Conservation (phyloP, 2,113 vertebrate genomes). For the Pristiophorus japonicus region DNA sequence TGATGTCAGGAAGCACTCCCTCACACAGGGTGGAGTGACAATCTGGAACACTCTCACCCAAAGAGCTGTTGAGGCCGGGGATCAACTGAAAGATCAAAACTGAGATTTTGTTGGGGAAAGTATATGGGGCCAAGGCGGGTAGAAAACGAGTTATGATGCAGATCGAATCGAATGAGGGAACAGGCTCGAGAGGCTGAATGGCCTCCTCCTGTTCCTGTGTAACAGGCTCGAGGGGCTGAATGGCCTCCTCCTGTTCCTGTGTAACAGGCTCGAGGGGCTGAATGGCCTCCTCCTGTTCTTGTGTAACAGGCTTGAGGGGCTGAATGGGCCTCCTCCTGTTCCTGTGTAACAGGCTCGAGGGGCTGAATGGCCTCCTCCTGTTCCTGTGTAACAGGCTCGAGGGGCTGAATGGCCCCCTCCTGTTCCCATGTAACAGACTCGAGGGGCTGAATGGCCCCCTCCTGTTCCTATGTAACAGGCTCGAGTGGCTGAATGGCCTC, state of each 20-base stretch:
- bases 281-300: background rate
- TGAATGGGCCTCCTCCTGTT: background rate
- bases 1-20: no score
- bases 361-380: background rate
- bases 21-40: no score
- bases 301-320: background rate
- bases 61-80: no score
- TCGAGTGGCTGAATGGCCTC: background rate
- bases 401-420: background rate
- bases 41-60: no score
- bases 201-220: background rate
- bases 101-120: no score
- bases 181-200: background rate
- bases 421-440: no score
- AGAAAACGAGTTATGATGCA: no score
- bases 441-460: background rate
- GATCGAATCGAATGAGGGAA: no score
- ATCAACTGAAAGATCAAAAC: no score
- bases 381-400: background rate
- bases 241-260: no score
- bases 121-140: no score
- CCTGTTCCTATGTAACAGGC: no score
- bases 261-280: background rate
- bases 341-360: background rate
- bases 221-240: background rate